Evolutionary conservation across 37 sponge, comb jelly and placozoan species (phyloP), one percentile per base, ranked within the genome.

Genomic region (Halisarca cf. caerulea): DNA sequence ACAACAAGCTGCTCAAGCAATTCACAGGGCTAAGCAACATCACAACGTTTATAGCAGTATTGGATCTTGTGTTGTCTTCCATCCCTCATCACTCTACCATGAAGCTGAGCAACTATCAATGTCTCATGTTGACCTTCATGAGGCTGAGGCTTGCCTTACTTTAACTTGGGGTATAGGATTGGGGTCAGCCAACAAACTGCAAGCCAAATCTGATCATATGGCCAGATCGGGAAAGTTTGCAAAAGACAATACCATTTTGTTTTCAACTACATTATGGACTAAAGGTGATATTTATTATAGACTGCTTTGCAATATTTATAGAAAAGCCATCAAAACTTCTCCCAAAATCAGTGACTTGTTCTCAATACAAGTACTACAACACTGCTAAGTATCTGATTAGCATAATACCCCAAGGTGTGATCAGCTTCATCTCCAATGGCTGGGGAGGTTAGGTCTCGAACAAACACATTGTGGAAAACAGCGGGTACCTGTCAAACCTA

Each of bases 401-500:
- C 25, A 84, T 84, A 6, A 66, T 54, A 8, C 73, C 54, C 7
- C 85, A 84, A 74, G 77, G 77, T 14, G 36, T 35, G 9, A 74
- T 74, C 9, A 74, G 75, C 6, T 90, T 77, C 30, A 62, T 90
- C 23, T 89, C 90, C 36, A 80, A 84, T 58, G 81, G 82, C 9
- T 90, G 83, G 82, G 90, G 90, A 30, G 90, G 90, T 11, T 60
- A 86, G 51, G 77, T 42, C 0, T 85, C 82, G 4, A 86, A 90
- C 58, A 85, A 90, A 59, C 82, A 66, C 45, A 82, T 90, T 37
- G n/a, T n/a, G n/a, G n/a, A n/a, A n/a, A n/a, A n/a, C n/a, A n/a
- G n/a, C n/a, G n/a, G n/a, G n/a, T n/a, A n/a, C n/a, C n/a, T n/a
- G n/a, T n/a, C n/a, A n/a, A n/a, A n/a, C 40, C 79, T 17, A 55